phyloP scores from a whole-genome alignment of 1,140 invertebrate genomes.

The Chrysopa pallens region DNA sequence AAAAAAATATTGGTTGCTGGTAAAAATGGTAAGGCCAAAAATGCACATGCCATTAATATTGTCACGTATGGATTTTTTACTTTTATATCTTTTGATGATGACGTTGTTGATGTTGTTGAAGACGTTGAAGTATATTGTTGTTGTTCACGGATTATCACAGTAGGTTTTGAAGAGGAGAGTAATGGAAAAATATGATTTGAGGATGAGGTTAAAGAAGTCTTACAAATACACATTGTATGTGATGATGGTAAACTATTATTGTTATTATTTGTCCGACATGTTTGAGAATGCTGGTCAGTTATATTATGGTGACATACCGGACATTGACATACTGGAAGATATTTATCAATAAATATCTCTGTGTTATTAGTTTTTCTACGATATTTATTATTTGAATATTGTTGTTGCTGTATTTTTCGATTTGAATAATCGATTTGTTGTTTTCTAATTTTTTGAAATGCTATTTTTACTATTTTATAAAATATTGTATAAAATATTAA shows the following conservation, averaged over 20 bases:
- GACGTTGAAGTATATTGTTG: slow-evolving; percentile 10
- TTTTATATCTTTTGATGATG: slow-evolving; percentile 14
- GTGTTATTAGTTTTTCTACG: background rate
- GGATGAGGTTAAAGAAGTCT: slow-evolving; percentile 21
- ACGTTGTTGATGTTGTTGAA: slow-evolving; percentile 16
- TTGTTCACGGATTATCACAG: slow-evolving; percentile 8
- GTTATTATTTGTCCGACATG: slow-evolving; percentile 30
- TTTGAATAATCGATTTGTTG: background rate
- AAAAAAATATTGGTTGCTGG: slow-evolving; percentile 89
- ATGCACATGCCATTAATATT: slow-evolving; percentile 44
- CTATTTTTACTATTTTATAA: slow-evolving; percentile 5
- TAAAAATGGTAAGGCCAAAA: slow-evolving; percentile 78
- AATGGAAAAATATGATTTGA: slow-evolving; percentile 12
- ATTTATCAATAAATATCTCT: background rate
- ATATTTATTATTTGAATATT: background rate
- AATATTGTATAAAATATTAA: slow-evolving; percentile 48
- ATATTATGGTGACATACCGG: background rate
- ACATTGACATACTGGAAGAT: background rate
- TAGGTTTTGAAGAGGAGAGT: slow-evolving; percentile 15
- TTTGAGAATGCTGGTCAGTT: slow-evolving; percentile 3
- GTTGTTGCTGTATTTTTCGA: background rate
- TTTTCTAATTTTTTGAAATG: background rate
- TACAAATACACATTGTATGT: slow-evolving; percentile 29
- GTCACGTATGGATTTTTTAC: slow-evolving; percentile 26
- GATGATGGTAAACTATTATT: slow-evolving; percentile 27